Base-by-base conservation (phyloP, 2,888 invertebrate species). In the Brachylomia viminalis region DNA sequence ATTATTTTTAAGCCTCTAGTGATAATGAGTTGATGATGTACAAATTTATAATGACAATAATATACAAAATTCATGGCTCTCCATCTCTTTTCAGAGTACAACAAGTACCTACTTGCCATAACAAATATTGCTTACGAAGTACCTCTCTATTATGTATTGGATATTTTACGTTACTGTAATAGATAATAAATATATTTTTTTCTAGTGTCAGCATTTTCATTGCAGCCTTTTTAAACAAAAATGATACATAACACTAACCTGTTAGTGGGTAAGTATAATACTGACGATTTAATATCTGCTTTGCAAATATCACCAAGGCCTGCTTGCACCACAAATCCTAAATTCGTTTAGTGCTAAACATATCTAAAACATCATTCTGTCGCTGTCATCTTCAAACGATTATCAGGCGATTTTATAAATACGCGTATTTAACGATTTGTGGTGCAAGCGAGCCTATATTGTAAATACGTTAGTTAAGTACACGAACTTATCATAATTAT, bases 391-490 rank as follows among this genome's bases (percentile, higher is more conserved):
- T 33, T 67, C n/a, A 56, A 17, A 54, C 11, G 17, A 52, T 49
- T 33, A 33, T 6, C 10, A 33, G 10, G 15, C 52, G 6, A 54
- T 33, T 54, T 33, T 56, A 56, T 33, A 33, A 67, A 58, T 33
- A 17, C 7, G 54, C 17, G 10, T 54, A 11, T 27, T 56, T 45
- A 23, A 7, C 33, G 4, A 33, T 72, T 27, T 73, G 11, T 56
- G 27, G n/a, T 56, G 58, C 33, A 33, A 67, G 33, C 7, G n/a
- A 2, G 17, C 54, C 52, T n/a, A n/a, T 20, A 62, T 79, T 83
- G 68, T 82, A 75, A 83, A 75, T 75, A 76, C 45, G 61, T 85
- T 79, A 79, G 78, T 83, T 87, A 87, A 87, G 86, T 87, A 88
- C 79, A 79, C 30, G 45, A 66, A 62, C 66, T 65, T 73, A 75